phyloP scores from a whole-genome alignment of 2,797 vertebrate genomes.

The Acanthornis magna region DNA sequence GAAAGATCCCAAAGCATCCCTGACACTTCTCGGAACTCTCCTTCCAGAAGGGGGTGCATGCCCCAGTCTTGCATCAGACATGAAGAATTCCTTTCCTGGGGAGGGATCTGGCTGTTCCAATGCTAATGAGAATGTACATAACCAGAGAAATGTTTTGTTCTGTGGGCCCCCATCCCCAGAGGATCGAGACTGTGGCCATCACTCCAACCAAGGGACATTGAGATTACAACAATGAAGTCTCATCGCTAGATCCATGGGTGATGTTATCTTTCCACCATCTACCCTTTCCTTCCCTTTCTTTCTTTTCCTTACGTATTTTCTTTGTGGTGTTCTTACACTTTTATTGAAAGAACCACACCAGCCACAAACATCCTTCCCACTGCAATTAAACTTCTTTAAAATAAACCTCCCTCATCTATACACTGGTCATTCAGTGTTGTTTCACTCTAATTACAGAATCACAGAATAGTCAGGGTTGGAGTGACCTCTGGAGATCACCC shows the following conservation, averaged over 20 bases:
- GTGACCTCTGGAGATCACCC: neutral
- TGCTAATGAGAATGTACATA: neutral
- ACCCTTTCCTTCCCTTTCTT: neutral
- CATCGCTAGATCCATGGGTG: neutral
- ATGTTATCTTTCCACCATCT: neutral
- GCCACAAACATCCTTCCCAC: neutral
- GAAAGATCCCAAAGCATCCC: neutral
- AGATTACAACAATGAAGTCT: neutral
- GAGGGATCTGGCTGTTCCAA: neutral
- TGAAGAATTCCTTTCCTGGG: neutral
- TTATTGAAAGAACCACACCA: accelerated
- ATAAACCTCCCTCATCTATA: neutral
- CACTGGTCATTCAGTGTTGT: neutral
- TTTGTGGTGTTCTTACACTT: neutral
- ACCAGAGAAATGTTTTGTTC: accelerated
- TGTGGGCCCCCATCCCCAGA: neutral
- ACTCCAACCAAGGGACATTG: accelerated
- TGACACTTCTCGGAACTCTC: neutral
- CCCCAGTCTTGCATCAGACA: neutral
- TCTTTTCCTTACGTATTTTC: neutral
- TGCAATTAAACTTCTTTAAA: neutral
- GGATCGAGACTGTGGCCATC: neutral
- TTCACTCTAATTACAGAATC: neutral
- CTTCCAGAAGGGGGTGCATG: neutral
- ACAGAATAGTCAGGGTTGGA: neutral